Evolutionary conservation across 2,797 vertebrate genomes (phyloP), one percentile per base, ranked within the genome.

Genomic region (Vultur gryphus): DNA sequence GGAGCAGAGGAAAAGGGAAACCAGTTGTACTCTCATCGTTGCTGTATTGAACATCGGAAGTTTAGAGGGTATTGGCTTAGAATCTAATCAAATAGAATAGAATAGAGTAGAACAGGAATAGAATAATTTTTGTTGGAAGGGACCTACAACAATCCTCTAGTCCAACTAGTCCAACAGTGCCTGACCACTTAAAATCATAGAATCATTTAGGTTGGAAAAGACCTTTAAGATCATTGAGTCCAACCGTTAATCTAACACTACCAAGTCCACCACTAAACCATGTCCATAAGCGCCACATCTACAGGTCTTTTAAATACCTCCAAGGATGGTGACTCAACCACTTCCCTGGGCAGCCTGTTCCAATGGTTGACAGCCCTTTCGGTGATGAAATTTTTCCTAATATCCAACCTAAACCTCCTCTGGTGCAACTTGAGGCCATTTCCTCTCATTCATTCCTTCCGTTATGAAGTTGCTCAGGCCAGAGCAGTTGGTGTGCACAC

Each of bases 11-110:
- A 84, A 84, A 82, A 88, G 4, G 8, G 29, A 95, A 90, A 85
- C 1, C 3, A 11, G 10, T 57, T n/a, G 7, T 35, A 41, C 16
- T 80, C 10, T 67, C 5, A 61, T 78, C 15, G 13, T 46, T 55
- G 37, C 4, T 90, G 37, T 10, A 31, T 6, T 72, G 12, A 77
- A 58, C 24, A 26, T 11, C 0, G 0, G 10, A 61, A 46, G 2
- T 89, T 88, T 71, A 69, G 35, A 61, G 13, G 37, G 35, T 71
- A 54, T 23, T 48, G 31, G 9, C 25, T 61, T 58, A 48, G 24
- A 49, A 48, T n/a, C 0, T 3, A 69, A 61, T 10, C 1, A 6
- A 41, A 66, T 17, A 5, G 18, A 41, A 29, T 21, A 12, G 20
- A 29, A n/a, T 6, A 12, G 26, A 18, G 52, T 7, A 8, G 21